Conservation (phyloP, 2,888 invertebrate genomes). For the Leucoptera coffeella region DNA sequence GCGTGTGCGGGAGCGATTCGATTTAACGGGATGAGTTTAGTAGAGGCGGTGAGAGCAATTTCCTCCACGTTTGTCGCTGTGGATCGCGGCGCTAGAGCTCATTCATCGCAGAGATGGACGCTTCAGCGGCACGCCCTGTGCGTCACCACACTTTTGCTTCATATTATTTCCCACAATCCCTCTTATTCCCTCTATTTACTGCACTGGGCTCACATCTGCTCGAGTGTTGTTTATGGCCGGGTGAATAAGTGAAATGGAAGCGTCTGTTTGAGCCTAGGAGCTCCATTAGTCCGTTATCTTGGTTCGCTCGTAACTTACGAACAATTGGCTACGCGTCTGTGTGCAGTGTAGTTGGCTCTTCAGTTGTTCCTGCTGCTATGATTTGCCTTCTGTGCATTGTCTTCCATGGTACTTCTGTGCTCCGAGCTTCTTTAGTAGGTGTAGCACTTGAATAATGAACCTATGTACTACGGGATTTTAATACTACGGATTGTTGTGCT, state of each 20-base stretch:
- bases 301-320: slow-evolving; percentile 2
- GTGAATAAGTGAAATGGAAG: no score
- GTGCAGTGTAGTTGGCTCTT: no score
- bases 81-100: no score
- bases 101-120: no score
- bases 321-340: slow-evolving; percentile 2
- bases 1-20: slow-evolving; percentile 15
- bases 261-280: slow-evolving; percentile 1
- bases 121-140: no score
- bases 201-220: neutral
- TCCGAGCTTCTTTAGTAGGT: no score
- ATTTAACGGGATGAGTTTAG: slow-evolving; percentile 27
- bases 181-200: slow-evolving; percentile 2
- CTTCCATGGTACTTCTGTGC: no score
- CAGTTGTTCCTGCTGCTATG: no score
- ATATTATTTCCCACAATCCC: neutral
- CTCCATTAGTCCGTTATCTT: neutral
- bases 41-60: slow-evolving; percentile 34
- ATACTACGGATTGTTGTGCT: no score
- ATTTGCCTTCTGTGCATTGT: no score
- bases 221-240: neutral
- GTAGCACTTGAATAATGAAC: no score
- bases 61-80: slow-evolving; percentile 36
- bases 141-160: slow-evolving; percentile 1
- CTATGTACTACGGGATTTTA: no score